These are phyloP conservation scores for Micrasema longulum DNA, from an alignment of 1,140 invertebrate genomes.

Conservation along the genomic window DNA sequence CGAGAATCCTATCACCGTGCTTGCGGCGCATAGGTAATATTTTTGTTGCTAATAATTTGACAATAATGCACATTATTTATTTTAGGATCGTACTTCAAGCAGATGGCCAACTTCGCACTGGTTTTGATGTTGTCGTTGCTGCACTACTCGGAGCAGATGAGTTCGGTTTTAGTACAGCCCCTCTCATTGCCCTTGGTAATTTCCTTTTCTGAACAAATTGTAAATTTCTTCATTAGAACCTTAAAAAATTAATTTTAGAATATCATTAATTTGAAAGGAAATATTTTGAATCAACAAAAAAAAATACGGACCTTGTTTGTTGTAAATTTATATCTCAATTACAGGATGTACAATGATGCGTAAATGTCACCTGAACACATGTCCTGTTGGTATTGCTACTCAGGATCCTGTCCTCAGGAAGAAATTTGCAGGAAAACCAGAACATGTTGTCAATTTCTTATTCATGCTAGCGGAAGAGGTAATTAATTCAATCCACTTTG, in stretches of 20 bases:
- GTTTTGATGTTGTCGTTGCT: conserved; percentile 97
- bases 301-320: too few relatives aligned
- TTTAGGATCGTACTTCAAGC: conserved; percentile 92
- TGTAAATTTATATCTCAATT: conserved; percentile 1
- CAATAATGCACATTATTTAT: too few relatives aligned
- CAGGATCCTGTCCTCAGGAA: conserved; percentile 95
- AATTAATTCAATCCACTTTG: conserved; percentile 50
- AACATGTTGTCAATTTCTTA: conserved; percentile 97
- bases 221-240: too few relatives aligned
- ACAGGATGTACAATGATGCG: conserved; percentile 98
- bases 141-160: conserved; percentile 97
- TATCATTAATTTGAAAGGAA: too few relatives aligned
- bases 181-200: conserved; percentile 90
- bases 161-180: conserved; percentile 98
- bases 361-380: conserved; percentile 99
- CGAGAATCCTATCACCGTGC: too few relatives aligned
- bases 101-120: conserved; percentile 93
- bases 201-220: not conserved
- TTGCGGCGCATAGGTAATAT: too few relatives aligned
- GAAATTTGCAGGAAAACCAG: conserved; percentile 97
- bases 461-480: conserved; percentile 98
- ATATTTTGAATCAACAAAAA: too few relatives aligned
- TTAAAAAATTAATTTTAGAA: too few relatives aligned
- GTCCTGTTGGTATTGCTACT: conserved; percentile 98
- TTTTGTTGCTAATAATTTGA: too few relatives aligned